Evolutionary conservation across 2,888 invertebrate genomes (phyloP).

Genomic region (Heliconius sara): DNA sequence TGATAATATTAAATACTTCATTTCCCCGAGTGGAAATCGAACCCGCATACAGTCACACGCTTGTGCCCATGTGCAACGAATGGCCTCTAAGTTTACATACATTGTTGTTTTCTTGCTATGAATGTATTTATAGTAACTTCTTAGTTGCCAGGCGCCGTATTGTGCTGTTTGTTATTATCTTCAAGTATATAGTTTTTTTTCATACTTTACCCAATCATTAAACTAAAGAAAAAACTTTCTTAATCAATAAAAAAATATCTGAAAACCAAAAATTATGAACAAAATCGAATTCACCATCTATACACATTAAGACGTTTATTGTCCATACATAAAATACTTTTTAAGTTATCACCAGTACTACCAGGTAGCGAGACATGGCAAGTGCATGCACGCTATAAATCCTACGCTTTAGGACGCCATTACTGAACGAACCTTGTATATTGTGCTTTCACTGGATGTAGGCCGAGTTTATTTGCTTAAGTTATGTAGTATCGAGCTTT

Average conservation of each 20-base stretch:
- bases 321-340: neutral
- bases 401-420: conserved; percentile 26
- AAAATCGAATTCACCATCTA: neutral
- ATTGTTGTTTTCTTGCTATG: too few relatives aligned
- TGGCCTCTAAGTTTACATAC: too few relatives aligned
- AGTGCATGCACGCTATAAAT: conserved; percentile 28
- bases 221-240: too few relatives aligned
- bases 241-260: neutral
- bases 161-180: too few relatives aligned
- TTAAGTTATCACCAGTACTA: conserved; percentile 11
- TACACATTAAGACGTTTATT: neutral
- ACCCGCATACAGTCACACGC: too few relatives aligned
- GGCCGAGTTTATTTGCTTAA: conserved; percentile 39
- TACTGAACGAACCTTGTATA: conserved; percentile 10
- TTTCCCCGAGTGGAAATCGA: too few relatives aligned
- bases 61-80: too few relatives aligned
- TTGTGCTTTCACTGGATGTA: conserved; percentile 41
- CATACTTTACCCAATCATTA: too few relatives aligned
- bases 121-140: too few relatives aligned
- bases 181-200: too few relatives aligned
- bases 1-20: too few relatives aligned
- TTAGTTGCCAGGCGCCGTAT: too few relatives aligned
- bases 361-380: conserved; percentile 16
- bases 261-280: neutral
- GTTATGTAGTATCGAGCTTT: conserved; percentile 30